Percentiles rank a stretch among this genome's conserved stretches.
These are phyloP conservation scores for Tipula vernalis DNA, from an alignment of 2,888 invertebrate genomes.

Conservation along the genomic window DNA sequence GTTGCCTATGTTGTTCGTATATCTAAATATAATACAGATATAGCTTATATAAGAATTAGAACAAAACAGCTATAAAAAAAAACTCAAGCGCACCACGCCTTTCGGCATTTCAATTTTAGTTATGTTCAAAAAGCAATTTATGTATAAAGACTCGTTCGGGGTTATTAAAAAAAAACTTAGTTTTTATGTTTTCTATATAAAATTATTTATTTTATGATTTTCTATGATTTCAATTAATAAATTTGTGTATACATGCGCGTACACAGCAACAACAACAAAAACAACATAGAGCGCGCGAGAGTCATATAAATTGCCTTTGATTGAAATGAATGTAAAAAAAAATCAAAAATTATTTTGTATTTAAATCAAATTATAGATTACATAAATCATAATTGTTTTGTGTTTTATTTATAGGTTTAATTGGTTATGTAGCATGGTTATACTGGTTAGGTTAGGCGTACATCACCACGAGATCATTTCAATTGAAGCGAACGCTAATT, in stretches of 20 bases:
- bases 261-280: not conserved
- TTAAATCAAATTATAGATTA: not conserved
- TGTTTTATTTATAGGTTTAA: not conserved
- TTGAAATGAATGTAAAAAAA: not conserved
- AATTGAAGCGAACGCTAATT: not conserved
- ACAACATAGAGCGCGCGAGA: not conserved
- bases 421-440: not conserved
- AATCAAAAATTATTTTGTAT: not conserved
- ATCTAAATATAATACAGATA: not conserved
- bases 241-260: not conserved
- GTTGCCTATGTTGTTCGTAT: not conserved
- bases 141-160: not conserved
- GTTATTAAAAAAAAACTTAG: not conserved
- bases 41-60: not conserved
- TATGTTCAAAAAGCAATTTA: not conserved
- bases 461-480: not conserved
- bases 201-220: not conserved
- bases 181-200: not conserved
- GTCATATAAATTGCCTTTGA: not conserved
- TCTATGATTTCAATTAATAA: not conserved
- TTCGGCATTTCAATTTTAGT: not conserved
- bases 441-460: not conserved
- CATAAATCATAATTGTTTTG: not conserved
- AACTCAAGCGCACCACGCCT: not conserved
- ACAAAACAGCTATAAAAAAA: not conserved